Evolutionary conservation across 1,140 invertebrate genomes (phyloP), one percentile per base, ranked within the genome.

Genomic region (Camponotus floridanus): DNA sequence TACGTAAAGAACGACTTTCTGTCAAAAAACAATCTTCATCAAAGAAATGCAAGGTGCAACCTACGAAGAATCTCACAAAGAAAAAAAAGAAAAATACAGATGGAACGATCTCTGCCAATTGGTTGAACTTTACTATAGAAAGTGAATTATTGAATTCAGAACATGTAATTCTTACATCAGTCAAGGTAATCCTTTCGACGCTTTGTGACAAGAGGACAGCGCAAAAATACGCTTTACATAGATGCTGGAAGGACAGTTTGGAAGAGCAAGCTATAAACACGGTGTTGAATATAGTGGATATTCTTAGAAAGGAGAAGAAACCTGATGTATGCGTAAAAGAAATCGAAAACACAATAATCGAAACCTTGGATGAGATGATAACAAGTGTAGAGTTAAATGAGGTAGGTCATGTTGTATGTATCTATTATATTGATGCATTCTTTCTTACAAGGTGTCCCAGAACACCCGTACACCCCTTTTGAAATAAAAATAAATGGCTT

Each of bases 191-290:
- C 31, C 42, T 90, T 31, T 73, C n/a, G 9, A 33, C 45, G 3
- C 21, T 90, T 1, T 48, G 55, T 45, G 6, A 79, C 18, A 67
- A 74, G 6, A 79, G 0, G n/a, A 68, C 81, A 26, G n/a, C 51
- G 0, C 33, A 18, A 3, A 15, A 76, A 48, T 86, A 87, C 11
- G 71, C 48, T 57, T 67, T 15, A 39, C 59, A 26, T 11, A 73
- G 51, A 31, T 76, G 18, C 36, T 90, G 89, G 89, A 88, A 73
- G 36, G 33, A 55, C 65, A 90, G 65, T 15, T 64, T 90, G 26
- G 81, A 88, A 31, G 65, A 61, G 1, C 15, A 86, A 45, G 86
- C 86, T 6, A 9, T 90, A n/a, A 74, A 83, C 9, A 62, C 88
- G 0, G 51, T 90, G 39, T 11, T 90, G 9, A 67, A 86, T 70